Conservation (phyloP, 2,113 vertebrate genomes). For the Heterotis niloticus region DNA sequence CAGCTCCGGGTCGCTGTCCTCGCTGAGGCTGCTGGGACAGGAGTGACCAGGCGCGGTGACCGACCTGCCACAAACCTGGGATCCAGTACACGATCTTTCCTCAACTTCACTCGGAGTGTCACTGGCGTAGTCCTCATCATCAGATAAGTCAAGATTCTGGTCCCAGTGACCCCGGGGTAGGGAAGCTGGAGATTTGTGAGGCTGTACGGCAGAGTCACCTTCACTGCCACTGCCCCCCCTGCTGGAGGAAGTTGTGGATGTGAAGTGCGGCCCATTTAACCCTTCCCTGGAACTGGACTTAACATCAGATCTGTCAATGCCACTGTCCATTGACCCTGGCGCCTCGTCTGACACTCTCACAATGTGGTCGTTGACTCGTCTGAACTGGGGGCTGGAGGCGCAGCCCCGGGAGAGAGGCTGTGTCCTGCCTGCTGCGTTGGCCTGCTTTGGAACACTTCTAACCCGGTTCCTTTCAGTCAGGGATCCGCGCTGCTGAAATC, state of each 20-base stretch:
- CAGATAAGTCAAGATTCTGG: conserved; percentile 42
- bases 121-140: conserved; percentile 53
- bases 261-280: conserved; percentile 8
- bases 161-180: conserved; percentile 25
- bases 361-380: conserved; percentile 52
- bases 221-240: conserved; percentile 28
- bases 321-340: not conserved
- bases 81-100: conserved; percentile 25
- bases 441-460: not conserved
- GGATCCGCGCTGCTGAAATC: not conserved
- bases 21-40: conserved; percentile 41
- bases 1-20: conserved; percentile 33
- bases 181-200: conserved; percentile 22
- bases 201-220: conserved; percentile 33
- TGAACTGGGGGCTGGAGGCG: conserved; percentile 45
- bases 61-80: conserved; percentile 7
- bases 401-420: not conserved
- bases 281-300: fast-evolving
- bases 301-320: not conserved
- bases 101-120: conserved; percentile 52
- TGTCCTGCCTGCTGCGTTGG: conserved; percentile 5
- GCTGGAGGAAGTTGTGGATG: conserved; percentile 9
- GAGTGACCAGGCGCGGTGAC: not conserved
- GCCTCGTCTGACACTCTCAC: conserved; percentile 38
- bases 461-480: not conserved